Base-by-base conservation (phyloP, 1,140 invertebrate species). In the Listronotus bonariensis region DNA sequence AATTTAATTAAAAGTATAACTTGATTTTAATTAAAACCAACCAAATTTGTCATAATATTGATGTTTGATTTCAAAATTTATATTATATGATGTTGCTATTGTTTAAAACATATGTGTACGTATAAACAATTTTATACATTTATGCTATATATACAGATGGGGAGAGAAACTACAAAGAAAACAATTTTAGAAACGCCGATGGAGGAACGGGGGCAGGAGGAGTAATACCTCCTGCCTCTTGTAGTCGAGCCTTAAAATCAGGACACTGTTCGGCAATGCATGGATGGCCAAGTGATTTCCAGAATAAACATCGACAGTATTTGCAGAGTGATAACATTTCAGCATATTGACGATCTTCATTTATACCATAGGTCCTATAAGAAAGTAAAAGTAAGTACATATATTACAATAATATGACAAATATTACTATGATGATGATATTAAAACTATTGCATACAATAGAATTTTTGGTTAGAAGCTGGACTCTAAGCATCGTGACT, bases 251-350 rank as follows among this genome's bases (percentile, higher is more conserved):
- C 68, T 88, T 85, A 79, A 89, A 92, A 71, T 91, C 88, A 0
- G 89, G 90, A 77, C 90, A 89, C 74, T 89, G 88, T 76, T 93
- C 90, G 4, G 90, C 89, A 67, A 95, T 91, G 77, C 93, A 96
- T 0, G 93, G 93, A 79, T 96, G 93, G 0, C 93, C 93, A 45
- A 92, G 84, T 1, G 91, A 92, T 71, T 95, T 89, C 97, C 97
- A 99, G 78, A 98, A 98, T 36, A 99, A 85, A 77, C 94, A 96
- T 72, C 95, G 90, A 80, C 97, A 99, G 78, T 96, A 92, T 64
- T 92, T 88, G 79, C 97, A 99, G 42, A 98, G 82, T 45, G 95
- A 93, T 65, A 99, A 84, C 77, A 94, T 94, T 80, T 99, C 96
- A 1, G 96, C 93, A 80, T 93, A 99, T 72, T 87, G 85, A 18